phyloP scores from a whole-genome alignment of 2,888 invertebrate genomes.

The Panzeria rudis region DNA sequence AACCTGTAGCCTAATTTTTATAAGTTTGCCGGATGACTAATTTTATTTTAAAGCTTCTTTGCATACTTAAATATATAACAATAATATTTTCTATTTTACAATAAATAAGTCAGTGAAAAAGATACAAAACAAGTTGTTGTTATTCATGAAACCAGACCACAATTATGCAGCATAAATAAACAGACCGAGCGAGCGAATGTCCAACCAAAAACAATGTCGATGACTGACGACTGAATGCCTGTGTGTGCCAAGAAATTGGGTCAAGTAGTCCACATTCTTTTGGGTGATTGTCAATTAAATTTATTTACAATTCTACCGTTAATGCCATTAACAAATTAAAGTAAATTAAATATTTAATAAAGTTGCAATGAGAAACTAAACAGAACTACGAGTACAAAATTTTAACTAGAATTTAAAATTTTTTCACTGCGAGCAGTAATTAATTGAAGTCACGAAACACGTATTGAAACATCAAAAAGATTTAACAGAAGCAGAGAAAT shows the following conservation, averaged over 20 bases:
- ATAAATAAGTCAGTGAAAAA: slow-evolving; percentile 18
- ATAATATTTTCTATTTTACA: slow-evolving; percentile 46
- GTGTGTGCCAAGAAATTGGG: slow-evolving; percentile 59
- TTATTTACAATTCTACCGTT: slow-evolving; percentile 65
- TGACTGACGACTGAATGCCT: slow-evolving; percentile 44
- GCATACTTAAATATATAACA: slow-evolving; percentile 58
- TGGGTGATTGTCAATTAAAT: slow-evolving; percentile 70
- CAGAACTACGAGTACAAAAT: neutral
- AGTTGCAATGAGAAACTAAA: neutral
- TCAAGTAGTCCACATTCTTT: slow-evolving; percentile 70
- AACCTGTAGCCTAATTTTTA: slow-evolving; percentile 37
- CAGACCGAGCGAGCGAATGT: neutral
- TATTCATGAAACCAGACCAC: slow-evolving; percentile 50
- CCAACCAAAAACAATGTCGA: slow-evolving; percentile 16
- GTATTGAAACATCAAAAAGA: neutral
- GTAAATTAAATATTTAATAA: slow-evolving; percentile 30
- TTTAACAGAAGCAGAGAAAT: neutral
- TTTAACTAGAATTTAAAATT: slow-evolving; percentile 13
- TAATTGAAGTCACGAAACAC: slow-evolving; percentile 30
- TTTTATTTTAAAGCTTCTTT: slow-evolving; percentile 66
- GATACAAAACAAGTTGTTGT: slow-evolving; percentile 59
- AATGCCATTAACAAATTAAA: slow-evolving; percentile 23
- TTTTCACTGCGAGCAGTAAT: neutral
- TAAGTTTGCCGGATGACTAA: slow-evolving; percentile 52
- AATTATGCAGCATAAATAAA: slow-evolving; percentile 10